Percentiles rank a stretch among this genome's conserved stretches.
These are phyloP conservation scores for Nymphicus hollandicus DNA, from an alignment of 2,113 vertebrate species.

Conservation along the genomic window DNA sequence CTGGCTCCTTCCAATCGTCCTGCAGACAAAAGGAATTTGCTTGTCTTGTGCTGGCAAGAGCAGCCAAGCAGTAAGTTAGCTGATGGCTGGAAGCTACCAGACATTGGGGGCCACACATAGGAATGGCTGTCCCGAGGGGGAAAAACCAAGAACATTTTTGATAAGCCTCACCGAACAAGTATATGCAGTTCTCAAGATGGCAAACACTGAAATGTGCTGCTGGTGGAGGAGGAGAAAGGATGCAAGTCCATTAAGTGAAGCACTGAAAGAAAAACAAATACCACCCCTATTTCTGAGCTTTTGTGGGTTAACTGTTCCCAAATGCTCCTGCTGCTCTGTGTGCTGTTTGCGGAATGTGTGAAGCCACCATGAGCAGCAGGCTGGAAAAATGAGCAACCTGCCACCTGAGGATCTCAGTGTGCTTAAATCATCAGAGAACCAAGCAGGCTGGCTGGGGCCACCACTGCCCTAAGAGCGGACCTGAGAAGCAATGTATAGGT, in stretches of 20 bases:
- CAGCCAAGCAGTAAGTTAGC: background rate
- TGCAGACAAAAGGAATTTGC: constrained; percentile 35
- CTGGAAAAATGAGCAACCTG: background rate
- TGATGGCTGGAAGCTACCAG: background rate
- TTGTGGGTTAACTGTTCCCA: background rate
- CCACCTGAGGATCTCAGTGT: background rate
- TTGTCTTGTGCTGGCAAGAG: background rate
- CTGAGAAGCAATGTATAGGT: rapidly evolving
- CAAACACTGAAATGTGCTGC: background rate
- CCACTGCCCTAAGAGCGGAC: background rate
- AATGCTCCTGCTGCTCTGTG: background rate
- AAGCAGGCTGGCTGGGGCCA: background rate
- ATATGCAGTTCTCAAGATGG: background rate
- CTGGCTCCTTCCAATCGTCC: background rate
- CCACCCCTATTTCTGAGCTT: background rate
- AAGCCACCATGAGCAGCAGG: background rate
- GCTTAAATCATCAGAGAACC: background rate
- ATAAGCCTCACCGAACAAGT: background rate
- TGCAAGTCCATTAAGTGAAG: background rate
- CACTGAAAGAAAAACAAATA: background rate
- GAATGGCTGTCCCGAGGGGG: background rate
- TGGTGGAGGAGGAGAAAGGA: background rate
- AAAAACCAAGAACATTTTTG: background rate
- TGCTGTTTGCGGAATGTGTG: background rate
- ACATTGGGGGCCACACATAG: background rate